Percentiles rank a stretch among this genome's conserved stretches.
Evolutionary conservation across 2,797 vertebrate species (phyloP).

Genomic region (Syndactyla subalaris): DNA sequence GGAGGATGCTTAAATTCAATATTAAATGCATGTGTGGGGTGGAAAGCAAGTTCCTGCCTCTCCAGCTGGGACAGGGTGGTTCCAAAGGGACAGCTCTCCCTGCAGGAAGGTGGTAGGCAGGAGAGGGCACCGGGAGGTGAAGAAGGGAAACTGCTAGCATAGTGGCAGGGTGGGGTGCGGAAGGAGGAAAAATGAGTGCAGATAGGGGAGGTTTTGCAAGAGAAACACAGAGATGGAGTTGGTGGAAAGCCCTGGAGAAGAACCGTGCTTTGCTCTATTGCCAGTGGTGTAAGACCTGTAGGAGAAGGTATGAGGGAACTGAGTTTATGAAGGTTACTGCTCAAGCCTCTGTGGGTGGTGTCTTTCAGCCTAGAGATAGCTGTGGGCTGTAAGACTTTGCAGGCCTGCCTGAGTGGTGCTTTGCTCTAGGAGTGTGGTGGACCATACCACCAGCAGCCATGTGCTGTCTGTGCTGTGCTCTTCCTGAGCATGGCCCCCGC

Average conservation of each 20-base stretch:
- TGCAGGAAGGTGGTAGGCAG: too few relatives aligned
- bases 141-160: background rate
- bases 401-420: background rate
- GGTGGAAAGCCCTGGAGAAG: background rate
- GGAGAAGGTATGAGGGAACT: background rate
- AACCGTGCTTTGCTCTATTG: background rate
- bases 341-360: background rate
- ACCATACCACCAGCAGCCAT: fast-evolving
- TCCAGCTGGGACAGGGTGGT: background rate
- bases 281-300: background rate
- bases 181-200: background rate
- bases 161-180: too few relatives aligned
- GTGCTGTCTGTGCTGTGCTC: background rate
- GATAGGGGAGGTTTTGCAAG: background rate
- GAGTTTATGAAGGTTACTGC: background rate
- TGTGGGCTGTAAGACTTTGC: background rate
- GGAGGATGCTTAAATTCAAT: background rate
- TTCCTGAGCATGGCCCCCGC: background rate
- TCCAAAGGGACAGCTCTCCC: background rate
- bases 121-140: background rate
- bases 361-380: background rate
- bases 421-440: background rate
- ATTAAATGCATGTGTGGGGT: background rate
- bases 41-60: background rate
- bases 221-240: background rate